Evolutionary conservation across 1,140 invertebrate genomes (phyloP).

Genomic region (Vanessa tameamea): DNA sequence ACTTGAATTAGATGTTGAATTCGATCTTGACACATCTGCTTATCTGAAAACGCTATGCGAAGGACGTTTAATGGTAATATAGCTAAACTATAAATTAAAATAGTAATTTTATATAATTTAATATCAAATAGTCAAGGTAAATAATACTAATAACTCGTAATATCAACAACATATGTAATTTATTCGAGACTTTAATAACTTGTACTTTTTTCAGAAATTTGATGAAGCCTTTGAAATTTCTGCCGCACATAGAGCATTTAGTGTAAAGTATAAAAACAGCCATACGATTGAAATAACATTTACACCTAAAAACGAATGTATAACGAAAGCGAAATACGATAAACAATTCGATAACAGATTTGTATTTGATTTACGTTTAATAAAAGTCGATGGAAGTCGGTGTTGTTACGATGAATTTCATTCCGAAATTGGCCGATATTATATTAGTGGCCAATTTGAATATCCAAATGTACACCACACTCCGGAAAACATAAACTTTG

Average conservation of each 20-base stretch:
- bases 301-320: slow-evolving; percentile 63
- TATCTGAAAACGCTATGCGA: slow-evolving; percentile 66
- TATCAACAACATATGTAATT: no score
- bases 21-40: slow-evolving; percentile 55
- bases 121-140: no score
- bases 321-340: slow-evolving; percentile 55
- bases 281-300: slow-evolving; percentile 60
- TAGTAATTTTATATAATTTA: neutral
- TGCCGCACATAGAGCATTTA: slow-evolving; percentile 66
- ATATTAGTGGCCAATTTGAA: slow-evolving; percentile 69
- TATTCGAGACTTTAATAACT: no score
- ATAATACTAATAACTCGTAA: no score
- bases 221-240: slow-evolving; percentile 66
- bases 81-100: neutral
- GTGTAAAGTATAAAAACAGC: slow-evolving; percentile 45
- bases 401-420: slow-evolving; percentile 69
- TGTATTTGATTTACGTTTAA: slow-evolving; percentile 66
- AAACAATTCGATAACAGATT: slow-evolving; percentile 58
- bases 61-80: slow-evolving; percentile 56
- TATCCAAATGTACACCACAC: slow-evolving; percentile 57
- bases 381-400: slow-evolving; percentile 57
- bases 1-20: slow-evolving; percentile 54
- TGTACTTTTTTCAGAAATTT: slow-evolving; percentile 58
- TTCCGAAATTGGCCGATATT: slow-evolving; percentile 69
- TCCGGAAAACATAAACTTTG: slow-evolving; percentile 63